Conservation (phyloP, 2,113 vertebrate genomes). For the Cinclus mexicanus region DNA sequence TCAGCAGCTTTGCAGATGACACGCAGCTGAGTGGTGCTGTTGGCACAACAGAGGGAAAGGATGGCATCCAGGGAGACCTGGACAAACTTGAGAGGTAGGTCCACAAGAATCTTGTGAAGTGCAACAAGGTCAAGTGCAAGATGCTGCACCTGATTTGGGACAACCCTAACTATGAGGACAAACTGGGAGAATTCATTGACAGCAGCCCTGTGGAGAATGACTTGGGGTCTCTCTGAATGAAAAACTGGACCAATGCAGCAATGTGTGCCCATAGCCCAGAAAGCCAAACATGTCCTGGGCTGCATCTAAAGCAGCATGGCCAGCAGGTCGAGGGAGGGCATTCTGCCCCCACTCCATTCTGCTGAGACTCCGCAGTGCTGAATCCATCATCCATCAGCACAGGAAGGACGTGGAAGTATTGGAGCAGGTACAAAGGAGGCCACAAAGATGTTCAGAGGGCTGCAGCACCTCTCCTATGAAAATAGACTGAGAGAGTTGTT, state of each 20-base stretch:
- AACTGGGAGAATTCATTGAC: not conserved
- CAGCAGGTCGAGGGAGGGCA: not conserved
- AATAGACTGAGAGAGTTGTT: not conserved
- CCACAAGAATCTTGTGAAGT: not conserved
- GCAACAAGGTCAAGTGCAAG: not conserved
- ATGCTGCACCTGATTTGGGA: not conserved
- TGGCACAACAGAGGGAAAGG: not conserved
- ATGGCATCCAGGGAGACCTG: not conserved
- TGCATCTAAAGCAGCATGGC: not conserved
- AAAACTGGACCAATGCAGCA: not conserved
- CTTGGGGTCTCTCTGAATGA: not conserved
- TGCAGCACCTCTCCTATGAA: not conserved
- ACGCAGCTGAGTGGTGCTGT: not conserved
- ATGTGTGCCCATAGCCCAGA: not conserved
- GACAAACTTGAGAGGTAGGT: not conserved
- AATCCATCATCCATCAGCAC: not conserved
- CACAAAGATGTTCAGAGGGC: not conserved
- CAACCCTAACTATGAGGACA: not conserved
- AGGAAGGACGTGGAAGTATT: not conserved
- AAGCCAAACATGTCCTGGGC: rapidly evolving
- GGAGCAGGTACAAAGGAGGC: not conserved
- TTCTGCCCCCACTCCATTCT: not conserved
- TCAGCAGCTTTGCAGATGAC: not conserved
- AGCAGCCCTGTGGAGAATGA: not conserved
- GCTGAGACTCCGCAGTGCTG: not conserved